These are phyloP conservation scores for Psix sp. DNA, from an alignment of 1,140 invertebrate species.

Conservation along the genomic window DNA sequence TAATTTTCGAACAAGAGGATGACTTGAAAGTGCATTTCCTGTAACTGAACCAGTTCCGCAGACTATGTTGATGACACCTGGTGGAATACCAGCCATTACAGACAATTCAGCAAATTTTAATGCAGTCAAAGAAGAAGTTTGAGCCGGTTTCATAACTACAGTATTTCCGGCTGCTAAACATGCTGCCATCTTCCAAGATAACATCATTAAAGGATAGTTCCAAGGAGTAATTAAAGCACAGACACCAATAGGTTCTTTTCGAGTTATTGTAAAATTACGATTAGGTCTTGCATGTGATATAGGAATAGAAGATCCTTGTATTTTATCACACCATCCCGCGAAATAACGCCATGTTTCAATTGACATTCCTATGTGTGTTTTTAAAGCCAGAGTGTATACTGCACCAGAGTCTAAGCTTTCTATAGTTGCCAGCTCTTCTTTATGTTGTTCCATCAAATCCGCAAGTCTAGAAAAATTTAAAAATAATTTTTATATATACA, in stretches of 20 bases:
- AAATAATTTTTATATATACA: no score
- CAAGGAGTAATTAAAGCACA: conserved; percentile 97
- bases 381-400: conserved; percentile 95
- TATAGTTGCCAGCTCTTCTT: conserved; percentile 95
- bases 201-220: conserved; percentile 99
- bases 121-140: conserved; percentile 93
- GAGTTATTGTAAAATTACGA: conserved; percentile 91
- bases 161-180: conserved; percentile 96
- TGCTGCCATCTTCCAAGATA: conserved; percentile 99
- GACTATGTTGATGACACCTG: conserved; percentile 95
- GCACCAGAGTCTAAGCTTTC: conserved; percentile 95
- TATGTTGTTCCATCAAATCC: conserved; percentile 94
- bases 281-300: conserved; percentile 93
- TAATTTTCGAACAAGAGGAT: conserved; percentile 90
- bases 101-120: conserved; percentile 95
- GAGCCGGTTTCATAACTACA: conserved; percentile 95
- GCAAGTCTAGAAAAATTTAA: conserved; percentile 85
- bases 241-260: conserved; percentile 93
- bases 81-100: conserved; percentile 91
- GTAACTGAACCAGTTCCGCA: conserved; percentile 87
- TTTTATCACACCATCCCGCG: conserved; percentile 97
- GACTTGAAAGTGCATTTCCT: conserved; percentile 91
- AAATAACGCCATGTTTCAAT: conserved; percentile 95
- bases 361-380: conserved; percentile 96
- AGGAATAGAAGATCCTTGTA: conserved; percentile 93